These are phyloP conservation scores for Drosophila novamexicana DNA, from an alignment of 1,140 invertebrate species.

Conservation along the genomic window DNA sequence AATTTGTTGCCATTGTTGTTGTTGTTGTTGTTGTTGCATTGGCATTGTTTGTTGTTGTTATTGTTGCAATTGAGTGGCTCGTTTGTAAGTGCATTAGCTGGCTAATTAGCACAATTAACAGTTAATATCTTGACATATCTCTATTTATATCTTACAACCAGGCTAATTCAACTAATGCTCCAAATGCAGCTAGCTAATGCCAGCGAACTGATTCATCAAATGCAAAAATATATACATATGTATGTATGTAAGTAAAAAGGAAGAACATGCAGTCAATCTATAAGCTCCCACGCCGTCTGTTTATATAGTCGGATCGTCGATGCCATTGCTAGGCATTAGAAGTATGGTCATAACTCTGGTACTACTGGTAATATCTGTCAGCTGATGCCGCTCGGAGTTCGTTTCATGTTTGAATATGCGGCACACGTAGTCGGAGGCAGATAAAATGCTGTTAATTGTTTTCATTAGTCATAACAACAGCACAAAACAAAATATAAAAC, in stretches of 20 bases:
- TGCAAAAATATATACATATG: too few relatives aligned
- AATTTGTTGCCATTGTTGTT: conserved; percentile 46
- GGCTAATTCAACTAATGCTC: conserved; percentile 21
- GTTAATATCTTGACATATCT: conserved; percentile 54
- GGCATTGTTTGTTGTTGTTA: conserved; percentile 16
- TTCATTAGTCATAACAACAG: conserved; percentile 64
- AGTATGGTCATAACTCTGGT: conserved; percentile 17
- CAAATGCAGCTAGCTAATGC: conserved; percentile 8
- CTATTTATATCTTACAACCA: conserved; percentile 35
- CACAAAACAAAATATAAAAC: neutral
- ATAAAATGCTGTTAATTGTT: conserved; percentile 71
- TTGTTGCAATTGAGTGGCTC: conserved; percentile 23
- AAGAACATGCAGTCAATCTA: neutral
- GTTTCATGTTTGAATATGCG: conserved; percentile 41
- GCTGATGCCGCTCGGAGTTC: conserved; percentile 22
- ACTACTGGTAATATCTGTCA: conserved; percentile 38
- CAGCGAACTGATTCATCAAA: neutral
- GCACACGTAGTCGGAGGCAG: conserved; percentile 55
- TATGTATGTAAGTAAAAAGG: neutral
- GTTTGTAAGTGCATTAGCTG: conserved; percentile 39
- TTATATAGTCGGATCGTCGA: conserved; percentile 1
- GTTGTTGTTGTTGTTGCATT: neutral
- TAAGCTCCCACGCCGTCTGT: conserved; percentile 1
- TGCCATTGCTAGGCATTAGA: conserved; percentile 7
- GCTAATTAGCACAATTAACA: conserved; percentile 70